Percentiles rank a stretch among this genome's conserved stretches.
Conservation (phyloP, 1,140 invertebrate genomes). For the Phenacoccus solenopsis region DNA sequence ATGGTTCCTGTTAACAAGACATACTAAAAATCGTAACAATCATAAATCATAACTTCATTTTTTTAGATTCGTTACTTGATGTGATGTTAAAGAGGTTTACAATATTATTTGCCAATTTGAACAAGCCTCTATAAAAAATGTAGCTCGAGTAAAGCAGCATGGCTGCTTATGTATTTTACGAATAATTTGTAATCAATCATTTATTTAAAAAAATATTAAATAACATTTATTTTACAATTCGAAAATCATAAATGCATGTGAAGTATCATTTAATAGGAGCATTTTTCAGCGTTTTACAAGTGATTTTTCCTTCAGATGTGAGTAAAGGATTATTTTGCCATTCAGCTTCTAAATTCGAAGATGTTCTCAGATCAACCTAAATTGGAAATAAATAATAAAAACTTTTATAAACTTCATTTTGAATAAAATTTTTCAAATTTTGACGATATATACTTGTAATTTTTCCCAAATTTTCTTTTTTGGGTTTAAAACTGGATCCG, state of each 20-base stretch:
- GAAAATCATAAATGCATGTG: background rate
- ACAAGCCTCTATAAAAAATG: no score
- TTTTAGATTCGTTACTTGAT: no score
- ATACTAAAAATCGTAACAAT: no score
- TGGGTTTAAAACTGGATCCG: conserved; percentile 82
- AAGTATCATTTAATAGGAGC: conserved; percentile 56
- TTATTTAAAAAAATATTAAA: background rate
- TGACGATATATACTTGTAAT: conserved; percentile 56
- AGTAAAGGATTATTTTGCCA: conserved; percentile 70
- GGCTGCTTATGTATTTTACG: no score
- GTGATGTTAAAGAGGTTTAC: no score
- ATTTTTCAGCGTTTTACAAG: conserved; percentile 52
- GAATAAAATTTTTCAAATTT: conserved; percentile 10
- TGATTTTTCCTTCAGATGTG: conserved; percentile 51
- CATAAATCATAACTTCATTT: no score
- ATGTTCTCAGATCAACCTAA: conserved; percentile 64
- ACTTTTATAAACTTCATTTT: background rate
- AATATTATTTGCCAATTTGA: no score
- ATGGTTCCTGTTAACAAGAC: no score
- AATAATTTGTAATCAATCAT: no score
- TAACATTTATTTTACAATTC: background rate
- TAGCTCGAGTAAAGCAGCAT: no score
- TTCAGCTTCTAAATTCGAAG: conserved; percentile 54
- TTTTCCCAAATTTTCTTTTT: conserved; percentile 99
- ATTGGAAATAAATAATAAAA: conserved; percentile 22